Evolutionary conservation across 2,797 vertebrate species (phyloP).

Genomic region (Pyrrhura leucotis): DNA sequence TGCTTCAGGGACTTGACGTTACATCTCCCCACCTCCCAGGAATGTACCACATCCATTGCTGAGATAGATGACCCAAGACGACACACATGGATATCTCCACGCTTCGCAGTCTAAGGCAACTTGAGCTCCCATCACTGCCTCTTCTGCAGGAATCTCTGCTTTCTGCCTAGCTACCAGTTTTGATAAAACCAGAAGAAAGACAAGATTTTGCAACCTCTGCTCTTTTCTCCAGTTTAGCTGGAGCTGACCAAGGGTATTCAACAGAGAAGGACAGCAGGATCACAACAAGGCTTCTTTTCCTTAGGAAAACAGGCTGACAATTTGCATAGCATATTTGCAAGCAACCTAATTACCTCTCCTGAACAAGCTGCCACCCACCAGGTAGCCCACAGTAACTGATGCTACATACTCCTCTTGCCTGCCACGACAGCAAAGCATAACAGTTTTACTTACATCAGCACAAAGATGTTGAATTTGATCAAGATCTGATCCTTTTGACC

Average conservation of each 20-base stretch:
- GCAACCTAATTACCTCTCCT: not conserved
- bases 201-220: not conserved
- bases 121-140: not conserved
- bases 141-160: not conserved
- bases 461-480: not conserved
- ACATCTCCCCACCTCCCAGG: not conserved
- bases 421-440: not conserved
- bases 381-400: not conserved
- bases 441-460: not conserved
- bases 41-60: accelerated
- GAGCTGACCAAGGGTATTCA: not conserved
- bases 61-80: accelerated
- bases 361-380: not conserved
- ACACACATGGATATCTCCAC: not conserved
- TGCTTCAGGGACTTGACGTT: not conserved
- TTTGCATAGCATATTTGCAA: not conserved
- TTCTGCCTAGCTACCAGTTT: not conserved
- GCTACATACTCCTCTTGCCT: not conserved
- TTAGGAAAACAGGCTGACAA: not conserved
- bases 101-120: not conserved
- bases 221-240: not conserved
- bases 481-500: not conserved
- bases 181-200: not conserved
- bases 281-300: not conserved
- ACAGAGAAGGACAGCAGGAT: not conserved